Percentiles rank a stretch among this genome's conserved stretches.
Conservation (phyloP, 35 echinoderm and acorn worm species). For the Acanthaster planci region DNA sequence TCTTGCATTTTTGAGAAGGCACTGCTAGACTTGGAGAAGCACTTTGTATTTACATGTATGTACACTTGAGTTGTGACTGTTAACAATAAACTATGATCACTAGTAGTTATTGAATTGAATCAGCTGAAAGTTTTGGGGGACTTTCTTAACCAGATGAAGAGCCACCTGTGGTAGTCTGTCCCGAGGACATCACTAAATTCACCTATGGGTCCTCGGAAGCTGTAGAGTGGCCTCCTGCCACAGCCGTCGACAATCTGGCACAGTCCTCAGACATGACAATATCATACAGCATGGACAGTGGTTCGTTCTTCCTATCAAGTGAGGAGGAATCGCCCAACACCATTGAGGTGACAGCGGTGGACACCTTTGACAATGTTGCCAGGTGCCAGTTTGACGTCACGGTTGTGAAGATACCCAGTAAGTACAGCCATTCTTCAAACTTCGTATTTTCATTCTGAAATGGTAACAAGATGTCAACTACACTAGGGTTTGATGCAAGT, state of each 20-base stretch:
- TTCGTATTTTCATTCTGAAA: too few species aligned
- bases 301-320: constrained; percentile 6
- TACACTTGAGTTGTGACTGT: too few species aligned
- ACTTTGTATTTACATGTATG: too few species aligned
- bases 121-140: too few species aligned
- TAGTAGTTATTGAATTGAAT: too few species aligned
- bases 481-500: too few species aligned
- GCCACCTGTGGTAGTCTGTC: constrained; percentile 31
- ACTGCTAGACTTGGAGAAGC: too few species aligned
- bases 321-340: background rate
- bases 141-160: constrained; percentile 34
- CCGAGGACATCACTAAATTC: background rate
- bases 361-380: constrained; percentile 27
- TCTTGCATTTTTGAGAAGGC: too few species aligned
- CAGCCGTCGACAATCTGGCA: constrained; percentile 29
- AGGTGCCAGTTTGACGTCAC: constrained; percentile 31
- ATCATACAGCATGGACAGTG: constrained; percentile 26
- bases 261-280: constrained; percentile 3
- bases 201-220: background rate
- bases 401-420: background rate
- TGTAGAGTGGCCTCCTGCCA: constrained; percentile 27
- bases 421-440: too few species aligned
- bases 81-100: too few species aligned
- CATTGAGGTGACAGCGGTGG: constrained; percentile 1
- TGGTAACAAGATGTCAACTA: too few species aligned